Evolutionary conservation across 2,888 invertebrate genomes (phyloP).

Genomic region (Fragum sueziense): DNA sequence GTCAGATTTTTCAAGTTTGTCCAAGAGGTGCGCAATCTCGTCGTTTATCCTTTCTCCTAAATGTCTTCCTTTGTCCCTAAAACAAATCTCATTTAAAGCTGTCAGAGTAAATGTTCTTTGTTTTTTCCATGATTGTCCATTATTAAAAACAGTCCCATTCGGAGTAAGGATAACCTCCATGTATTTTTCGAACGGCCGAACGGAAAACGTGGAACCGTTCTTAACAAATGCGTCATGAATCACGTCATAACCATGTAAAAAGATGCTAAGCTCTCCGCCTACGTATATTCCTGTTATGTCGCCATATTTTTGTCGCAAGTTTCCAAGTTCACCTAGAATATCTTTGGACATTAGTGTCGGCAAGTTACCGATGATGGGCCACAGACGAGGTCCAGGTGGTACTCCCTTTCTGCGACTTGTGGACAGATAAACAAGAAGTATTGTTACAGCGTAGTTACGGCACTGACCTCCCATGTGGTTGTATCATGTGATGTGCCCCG

Average conservation of each 20-base stretch:
- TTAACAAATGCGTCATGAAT: constrained; percentile 51
- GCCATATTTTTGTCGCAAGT: constrained; percentile 40
- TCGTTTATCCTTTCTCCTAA: constrained; percentile 29
- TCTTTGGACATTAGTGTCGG: constrained; percentile 24
- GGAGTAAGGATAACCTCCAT: neutral
- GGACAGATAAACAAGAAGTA: constrained; percentile 21
- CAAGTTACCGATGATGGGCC: constrained; percentile 52
- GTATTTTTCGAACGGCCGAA: neutral
- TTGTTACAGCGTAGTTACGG: too few species aligned
- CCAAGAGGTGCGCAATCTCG: constrained; percentile 13
- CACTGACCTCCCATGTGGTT: too few species aligned
- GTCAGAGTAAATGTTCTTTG: constrained; percentile 31
- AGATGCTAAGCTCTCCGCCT: constrained; percentile 37
- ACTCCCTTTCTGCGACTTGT: constrained; percentile 34
- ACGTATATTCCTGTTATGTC: constrained; percentile 44
- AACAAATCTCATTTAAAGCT: constrained; percentile 36
- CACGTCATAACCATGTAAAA: constrained; percentile 47
- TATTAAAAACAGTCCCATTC: constrained; percentile 15
- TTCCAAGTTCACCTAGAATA: constrained; percentile 11
- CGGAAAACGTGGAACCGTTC: constrained; percentile 33
- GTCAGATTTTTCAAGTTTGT: neutral
- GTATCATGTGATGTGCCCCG: too few species aligned
- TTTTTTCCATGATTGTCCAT: constrained; percentile 49
- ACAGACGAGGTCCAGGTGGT: constrained; percentile 48
- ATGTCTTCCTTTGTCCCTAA: constrained; percentile 22